Percentiles rank a stretch among this genome's conserved stretches.
phyloP scores from a whole-genome alignment of 2,113 vertebrate genomes.

The Peromyscus californicus region DNA sequence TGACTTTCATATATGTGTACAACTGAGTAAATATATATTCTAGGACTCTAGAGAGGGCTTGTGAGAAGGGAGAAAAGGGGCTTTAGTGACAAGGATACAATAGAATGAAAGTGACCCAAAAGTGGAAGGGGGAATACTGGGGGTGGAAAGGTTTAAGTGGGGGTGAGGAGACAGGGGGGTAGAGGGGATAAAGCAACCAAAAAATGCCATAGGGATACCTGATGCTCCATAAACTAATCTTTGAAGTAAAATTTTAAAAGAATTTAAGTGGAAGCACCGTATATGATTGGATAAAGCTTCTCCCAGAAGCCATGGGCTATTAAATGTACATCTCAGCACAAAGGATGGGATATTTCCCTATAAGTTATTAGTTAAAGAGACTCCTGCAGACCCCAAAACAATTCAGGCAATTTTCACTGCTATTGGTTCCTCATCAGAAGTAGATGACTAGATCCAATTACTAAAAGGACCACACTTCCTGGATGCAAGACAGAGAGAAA shows the following conservation, averaged over 20 bases:
- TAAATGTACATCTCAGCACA: neutral
- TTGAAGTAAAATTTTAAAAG: neutral
- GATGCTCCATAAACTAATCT: neutral
- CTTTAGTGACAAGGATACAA: neutral
- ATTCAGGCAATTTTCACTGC: neutral
- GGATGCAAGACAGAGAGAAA: neutral
- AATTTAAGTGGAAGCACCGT: neutral
- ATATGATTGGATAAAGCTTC: neutral
- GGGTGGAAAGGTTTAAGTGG: neutral
- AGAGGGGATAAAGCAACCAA: no score
- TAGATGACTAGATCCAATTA: neutral
- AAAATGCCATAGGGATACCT: neutral
- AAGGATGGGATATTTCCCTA: no score
- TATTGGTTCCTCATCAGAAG: neutral
- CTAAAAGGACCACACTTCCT: neutral
- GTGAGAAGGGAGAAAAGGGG: neutral
- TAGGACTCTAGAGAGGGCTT: neutral
- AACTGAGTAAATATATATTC: neutral
- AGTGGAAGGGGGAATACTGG: neutral
- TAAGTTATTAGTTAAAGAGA: neutral
- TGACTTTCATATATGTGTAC: neutral
- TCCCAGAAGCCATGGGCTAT: neutral
- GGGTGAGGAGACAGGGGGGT: no score
- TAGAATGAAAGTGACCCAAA: neutral
- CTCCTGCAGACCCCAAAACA: neutral